phyloP scores from a whole-genome alignment of 2,797 vertebrate genomes.

The Apogon talboti region DNA sequence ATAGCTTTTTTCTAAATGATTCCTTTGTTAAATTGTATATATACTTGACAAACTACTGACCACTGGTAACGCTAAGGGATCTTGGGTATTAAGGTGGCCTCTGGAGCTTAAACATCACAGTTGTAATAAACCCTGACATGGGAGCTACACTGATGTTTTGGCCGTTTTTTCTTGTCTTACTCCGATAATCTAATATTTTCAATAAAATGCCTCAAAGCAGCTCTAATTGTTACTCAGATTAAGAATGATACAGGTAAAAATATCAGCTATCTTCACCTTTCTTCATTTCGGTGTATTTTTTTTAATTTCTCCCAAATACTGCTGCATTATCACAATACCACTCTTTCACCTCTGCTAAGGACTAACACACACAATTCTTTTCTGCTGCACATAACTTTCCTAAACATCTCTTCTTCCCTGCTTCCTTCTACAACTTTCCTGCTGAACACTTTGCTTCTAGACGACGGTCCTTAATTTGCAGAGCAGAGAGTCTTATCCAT shows the following conservation, averaged over 20 bases:
- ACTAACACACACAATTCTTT: conserved; percentile 78
- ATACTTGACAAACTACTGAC: no score
- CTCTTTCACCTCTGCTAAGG: conserved; percentile 11
- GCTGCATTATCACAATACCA: background rate
- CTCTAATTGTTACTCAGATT: background rate
- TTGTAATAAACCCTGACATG: no score
- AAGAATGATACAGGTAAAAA: background rate
- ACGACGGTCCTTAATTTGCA: conserved; percentile 93
- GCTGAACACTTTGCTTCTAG: conserved; percentile 81
- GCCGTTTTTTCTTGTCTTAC: no score
- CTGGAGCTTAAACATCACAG: no score
- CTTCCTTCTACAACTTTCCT: conserved; percentile 75
- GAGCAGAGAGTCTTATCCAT: conserved; percentile 95
- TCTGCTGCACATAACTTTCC: conserved; percentile 50
- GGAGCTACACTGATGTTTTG: no score
- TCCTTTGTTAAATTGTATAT: no score
- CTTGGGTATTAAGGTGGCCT: no score
- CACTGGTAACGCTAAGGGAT: no score
- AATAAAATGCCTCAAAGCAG: no score
- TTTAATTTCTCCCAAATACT: background rate
- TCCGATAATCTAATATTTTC: no score
- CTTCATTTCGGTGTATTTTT: background rate
- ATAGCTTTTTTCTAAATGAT: no score
- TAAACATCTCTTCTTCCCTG: conserved; percentile 18
- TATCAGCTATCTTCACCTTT: no score